phyloP scores from a whole-genome alignment of 2,888 invertebrate species.

The Drosophila kuntzei region DNA sequence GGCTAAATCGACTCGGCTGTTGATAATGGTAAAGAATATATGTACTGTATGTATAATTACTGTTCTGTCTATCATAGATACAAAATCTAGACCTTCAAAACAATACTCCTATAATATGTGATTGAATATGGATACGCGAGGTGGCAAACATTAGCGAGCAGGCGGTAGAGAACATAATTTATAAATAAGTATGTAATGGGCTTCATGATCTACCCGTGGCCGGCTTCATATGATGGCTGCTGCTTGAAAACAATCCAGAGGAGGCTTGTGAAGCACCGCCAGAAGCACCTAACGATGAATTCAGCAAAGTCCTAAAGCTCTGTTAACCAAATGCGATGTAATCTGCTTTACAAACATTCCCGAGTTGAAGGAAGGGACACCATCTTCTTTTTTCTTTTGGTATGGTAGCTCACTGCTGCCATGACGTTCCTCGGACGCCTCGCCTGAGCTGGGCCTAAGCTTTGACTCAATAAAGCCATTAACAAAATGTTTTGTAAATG shows the following conservation, averaged over 20 bases:
- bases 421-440: slow-evolving; percentile 67
- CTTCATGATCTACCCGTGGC: slow-evolving; percentile 14
- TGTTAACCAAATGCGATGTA: slow-evolving; percentile 82
- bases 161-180: no score
- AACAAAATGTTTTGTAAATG: slow-evolving; percentile 82
- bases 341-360: slow-evolving; percentile 84
- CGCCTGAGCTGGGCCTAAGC: slow-evolving; percentile 68
- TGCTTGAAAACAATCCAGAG: slow-evolving; percentile 53
- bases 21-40: no score
- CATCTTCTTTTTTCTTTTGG: slow-evolving; percentile 47
- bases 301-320: slow-evolving; percentile 82
- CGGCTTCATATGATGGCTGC: slow-evolving; percentile 61
- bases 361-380: slow-evolving; percentile 73
- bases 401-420: slow-evolving; percentile 45
- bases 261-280: slow-evolving; percentile 84
- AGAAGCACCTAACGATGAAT: slow-evolving; percentile 83
- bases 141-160: no score
- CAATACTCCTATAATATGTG: no score
- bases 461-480: slow-evolving; percentile 82
- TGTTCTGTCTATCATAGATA: no score
- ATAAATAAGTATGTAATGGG: not conserved
- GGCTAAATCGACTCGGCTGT: no score
- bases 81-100: no score
- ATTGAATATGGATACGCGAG: no score
- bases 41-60: no score